These are phyloP conservation scores for Rhaphigaster nebulosa DNA, from an alignment of 2,888 invertebrate genomes.

Conservation along the genomic window DNA sequence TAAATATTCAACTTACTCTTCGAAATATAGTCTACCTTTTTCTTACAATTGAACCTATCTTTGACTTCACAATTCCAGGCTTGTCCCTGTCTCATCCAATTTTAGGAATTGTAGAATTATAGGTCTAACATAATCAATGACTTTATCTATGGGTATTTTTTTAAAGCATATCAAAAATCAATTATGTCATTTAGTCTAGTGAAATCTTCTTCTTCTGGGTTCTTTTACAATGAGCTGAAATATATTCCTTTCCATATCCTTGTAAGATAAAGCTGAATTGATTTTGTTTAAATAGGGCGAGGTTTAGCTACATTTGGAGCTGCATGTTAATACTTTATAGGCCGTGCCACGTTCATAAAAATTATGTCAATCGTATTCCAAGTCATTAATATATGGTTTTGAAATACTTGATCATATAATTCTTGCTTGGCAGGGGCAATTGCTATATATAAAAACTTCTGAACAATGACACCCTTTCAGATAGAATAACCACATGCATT, in stretches of 20 bases:
- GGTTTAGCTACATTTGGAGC: neutral
- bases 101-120: too few species aligned
- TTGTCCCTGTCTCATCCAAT: too few species aligned
- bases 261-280: neutral
- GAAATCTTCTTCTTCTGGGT: neutral
- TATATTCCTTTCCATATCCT: neutral
- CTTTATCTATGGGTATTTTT: too few species aligned
- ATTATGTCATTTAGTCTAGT: too few species aligned
- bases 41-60: too few species aligned
- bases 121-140: too few species aligned
- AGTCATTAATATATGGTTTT: neutral
- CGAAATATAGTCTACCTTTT: too few species aligned
- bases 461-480: neutral
- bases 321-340: neutral
- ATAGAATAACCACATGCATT: neutral
- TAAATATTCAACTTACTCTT: too few species aligned
- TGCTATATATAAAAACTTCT: neutral
- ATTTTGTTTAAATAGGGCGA: neutral
- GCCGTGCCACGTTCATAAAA: neutral
- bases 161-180: too few species aligned
- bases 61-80: too few species aligned
- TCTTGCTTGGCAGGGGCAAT: neutral
- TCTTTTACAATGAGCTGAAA: neutral
- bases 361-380: slow-evolving; percentile 16
- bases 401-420: neutral